phyloP scores from a whole-genome alignment of 2,797 vertebrate genomes.

The Scleropages formosus region DNA sequence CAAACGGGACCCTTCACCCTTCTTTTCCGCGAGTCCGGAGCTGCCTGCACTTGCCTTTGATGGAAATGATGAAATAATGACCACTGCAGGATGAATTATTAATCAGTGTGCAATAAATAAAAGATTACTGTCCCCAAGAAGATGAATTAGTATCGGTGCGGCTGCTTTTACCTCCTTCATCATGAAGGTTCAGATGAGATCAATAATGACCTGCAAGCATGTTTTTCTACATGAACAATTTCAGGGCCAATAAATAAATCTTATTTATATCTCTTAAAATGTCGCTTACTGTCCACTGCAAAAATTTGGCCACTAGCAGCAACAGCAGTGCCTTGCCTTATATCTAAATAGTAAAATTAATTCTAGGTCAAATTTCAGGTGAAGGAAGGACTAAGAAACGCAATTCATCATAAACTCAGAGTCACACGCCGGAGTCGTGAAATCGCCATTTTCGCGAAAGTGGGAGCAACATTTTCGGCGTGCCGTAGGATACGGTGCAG shows the following conservation, averaged over 20 bases:
- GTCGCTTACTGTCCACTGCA: no score
- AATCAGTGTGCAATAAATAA: constrained; percentile 15
- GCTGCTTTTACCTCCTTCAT: neutral
- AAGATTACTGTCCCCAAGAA: constrained; percentile 10
- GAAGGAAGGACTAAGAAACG: no score
- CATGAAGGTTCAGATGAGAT: neutral
- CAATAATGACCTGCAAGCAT: neutral
- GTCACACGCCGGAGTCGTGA: no score
- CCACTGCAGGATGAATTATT: constrained; percentile 3
- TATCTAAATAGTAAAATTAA: no score
- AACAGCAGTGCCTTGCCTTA: no score
- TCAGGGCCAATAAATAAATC: neutral
- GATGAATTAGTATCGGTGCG: constrained; percentile 20
- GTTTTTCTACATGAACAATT: neutral
- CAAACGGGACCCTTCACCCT: neutral
- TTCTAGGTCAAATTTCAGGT: no score
- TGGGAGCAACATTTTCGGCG: no score
- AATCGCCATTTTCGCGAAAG: no score
- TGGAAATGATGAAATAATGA: constrained; percentile 22
- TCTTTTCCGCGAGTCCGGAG: constrained; percentile 19
- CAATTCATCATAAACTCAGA: no score
- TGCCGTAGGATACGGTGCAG: no score
- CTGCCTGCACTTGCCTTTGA: constrained; percentile 16
- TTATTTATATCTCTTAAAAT: no score
- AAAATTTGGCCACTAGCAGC: no score